These are phyloP conservation scores for Drosophila leonis DNA, from an alignment of 2,888 invertebrate genomes.

Conservation along the genomic window DNA sequence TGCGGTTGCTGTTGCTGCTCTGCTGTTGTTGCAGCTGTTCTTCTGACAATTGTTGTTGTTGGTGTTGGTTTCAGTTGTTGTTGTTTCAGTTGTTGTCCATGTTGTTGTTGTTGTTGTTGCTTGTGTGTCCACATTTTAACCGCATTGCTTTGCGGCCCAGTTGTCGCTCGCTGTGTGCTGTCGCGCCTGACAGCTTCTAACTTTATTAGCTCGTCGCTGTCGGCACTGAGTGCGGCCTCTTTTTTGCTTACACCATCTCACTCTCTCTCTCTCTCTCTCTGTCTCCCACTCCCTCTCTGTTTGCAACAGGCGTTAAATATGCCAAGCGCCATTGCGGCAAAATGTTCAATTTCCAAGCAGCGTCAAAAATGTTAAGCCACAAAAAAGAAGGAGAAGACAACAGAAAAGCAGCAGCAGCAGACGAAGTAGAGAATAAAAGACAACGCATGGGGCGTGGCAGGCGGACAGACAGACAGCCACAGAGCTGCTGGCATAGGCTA, in stretches of 20 bases:
- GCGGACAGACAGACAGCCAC: not conserved
- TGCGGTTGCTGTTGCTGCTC: conserved; percentile 5
- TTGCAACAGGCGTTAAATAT: conserved; percentile 65
- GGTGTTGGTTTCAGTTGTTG: conserved; percentile 11
- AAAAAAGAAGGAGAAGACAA: conserved; percentile 7
- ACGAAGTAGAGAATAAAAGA: not conserved
- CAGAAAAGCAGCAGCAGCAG: not conserved
- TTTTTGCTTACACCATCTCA: not conserved
- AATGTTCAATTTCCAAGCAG: conserved; percentile 71
- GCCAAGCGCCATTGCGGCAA: conserved; percentile 67
- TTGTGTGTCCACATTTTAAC: conserved; percentile 46
- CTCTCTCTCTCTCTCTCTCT: not conserved
- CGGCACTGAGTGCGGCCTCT: conserved; percentile 50
- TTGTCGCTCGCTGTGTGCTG: conserved; percentile 35
- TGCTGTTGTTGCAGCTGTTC: not conserved
- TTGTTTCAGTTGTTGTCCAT: conserved; percentile 17
- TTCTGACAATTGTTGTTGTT: conserved; percentile 1
- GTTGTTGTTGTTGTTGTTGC: conserved; percentile 14
- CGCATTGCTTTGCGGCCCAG: conserved; percentile 68
- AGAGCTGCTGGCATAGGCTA: conserved; percentile 4
- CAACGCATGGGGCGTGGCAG: not conserved
- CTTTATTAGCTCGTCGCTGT: conserved; percentile 74
- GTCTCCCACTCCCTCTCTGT: not conserved
- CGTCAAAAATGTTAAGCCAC: conserved; percentile 47
- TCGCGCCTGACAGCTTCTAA: conserved; percentile 71